phyloP scores from a whole-genome alignment of 2,113 vertebrate species.

The Hassar affinis region DNA sequence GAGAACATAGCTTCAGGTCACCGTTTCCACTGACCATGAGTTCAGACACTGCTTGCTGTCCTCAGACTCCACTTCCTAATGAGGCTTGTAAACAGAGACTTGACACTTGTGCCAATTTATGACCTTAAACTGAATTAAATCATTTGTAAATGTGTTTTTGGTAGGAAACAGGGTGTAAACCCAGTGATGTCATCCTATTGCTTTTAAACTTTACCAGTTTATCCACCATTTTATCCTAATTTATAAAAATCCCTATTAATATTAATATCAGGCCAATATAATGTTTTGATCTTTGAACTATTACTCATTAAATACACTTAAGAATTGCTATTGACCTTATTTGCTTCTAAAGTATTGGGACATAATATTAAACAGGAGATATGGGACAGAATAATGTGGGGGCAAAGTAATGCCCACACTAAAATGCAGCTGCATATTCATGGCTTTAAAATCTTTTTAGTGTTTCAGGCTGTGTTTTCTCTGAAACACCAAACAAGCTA shows the following conservation, averaged over 20 bases:
- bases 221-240: background rate
- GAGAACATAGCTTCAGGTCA: conserved; percentile 10
- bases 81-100: background rate
- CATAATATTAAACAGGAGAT: background rate
- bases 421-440: background rate
- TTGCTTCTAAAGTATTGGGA: background rate
- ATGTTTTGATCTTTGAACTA: background rate
- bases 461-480: background rate
- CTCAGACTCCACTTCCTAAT: conserved; percentile 1
- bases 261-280: too few relatives aligned
- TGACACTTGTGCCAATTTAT: background rate
- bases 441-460: background rate
- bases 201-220: background rate
- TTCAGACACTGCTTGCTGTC: background rate
- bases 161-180: background rate
- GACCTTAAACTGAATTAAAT: background rate
- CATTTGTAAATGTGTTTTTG: background rate
- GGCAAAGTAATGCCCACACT: background rate
- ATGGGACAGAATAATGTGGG: background rate
- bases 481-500: background rate
- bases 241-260: background rate
- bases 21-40: conserved; percentile 18
- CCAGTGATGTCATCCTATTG: background rate
- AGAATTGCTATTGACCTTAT: background rate
- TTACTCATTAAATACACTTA: background rate